These are phyloP conservation scores for Lycophotia porphyrea DNA, from an alignment of 2,888 invertebrate species.

Conservation along the genomic window DNA sequence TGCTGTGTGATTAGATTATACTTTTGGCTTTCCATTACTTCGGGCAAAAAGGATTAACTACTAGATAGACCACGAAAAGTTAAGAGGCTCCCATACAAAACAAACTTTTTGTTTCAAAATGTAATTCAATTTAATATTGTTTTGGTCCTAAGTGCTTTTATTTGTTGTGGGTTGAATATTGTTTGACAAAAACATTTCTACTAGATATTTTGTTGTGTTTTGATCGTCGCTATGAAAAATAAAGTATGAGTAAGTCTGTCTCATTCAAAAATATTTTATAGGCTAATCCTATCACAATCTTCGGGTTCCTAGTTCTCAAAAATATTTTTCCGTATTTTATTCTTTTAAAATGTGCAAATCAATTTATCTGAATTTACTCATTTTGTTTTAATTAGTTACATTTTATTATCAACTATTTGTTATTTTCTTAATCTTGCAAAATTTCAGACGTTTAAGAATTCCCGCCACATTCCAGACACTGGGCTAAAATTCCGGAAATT, in stretches of 20 bases:
- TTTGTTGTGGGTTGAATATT: slow-evolving; percentile 9
- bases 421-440: background rate
- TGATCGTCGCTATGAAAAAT: background rate
- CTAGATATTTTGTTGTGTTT: background rate
- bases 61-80: background rate
- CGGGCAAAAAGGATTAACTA: background rate
- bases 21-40: background rate
- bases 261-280: background rate
- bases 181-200: background rate
- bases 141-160: slow-evolving; percentile 12
- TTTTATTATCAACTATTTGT: background rate
- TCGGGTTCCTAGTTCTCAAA: background rate
- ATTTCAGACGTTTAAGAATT: background rate
- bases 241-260: background rate
- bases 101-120: background rate
- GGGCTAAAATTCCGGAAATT: background rate
- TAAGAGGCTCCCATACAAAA: background rate
- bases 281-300: background rate
- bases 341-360: background rate
- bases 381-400: background rate
- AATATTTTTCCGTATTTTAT: no score
- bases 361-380: no score
- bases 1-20: slow-evolving; percentile 1
- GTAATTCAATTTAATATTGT: slow-evolving; percentile 4
- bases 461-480: background rate